phyloP scores from a whole-genome alignment of 2,888 invertebrate genomes.

The Gasteruption jaculator region DNA sequence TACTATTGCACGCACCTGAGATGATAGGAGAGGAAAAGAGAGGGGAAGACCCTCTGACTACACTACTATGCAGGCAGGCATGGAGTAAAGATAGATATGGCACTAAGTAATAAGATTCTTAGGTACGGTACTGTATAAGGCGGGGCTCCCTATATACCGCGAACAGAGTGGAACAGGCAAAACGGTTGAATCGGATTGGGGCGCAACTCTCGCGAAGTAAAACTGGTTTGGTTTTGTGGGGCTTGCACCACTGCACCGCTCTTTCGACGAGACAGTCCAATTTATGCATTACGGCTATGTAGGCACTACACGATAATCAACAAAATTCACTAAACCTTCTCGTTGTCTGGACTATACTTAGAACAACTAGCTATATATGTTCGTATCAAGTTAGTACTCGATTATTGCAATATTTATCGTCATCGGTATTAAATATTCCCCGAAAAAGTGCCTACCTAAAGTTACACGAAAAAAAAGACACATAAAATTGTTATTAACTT shows the following conservation, averaged over 20 bases:
- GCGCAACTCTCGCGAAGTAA: constrained; percentile 37
- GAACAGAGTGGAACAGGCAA: constrained; percentile 42
- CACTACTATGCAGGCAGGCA: constrained; percentile 4
- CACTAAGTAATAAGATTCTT: constrained; percentile 20
- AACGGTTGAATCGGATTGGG: constrained; percentile 47
- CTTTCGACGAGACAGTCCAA: constrained; percentile 50
- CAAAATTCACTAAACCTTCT: constrained; percentile 15
- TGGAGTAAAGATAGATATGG: constrained; percentile 8
- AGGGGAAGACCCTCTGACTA: no score
- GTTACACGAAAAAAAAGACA: no score
- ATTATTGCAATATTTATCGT: no score
- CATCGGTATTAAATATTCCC: no score
- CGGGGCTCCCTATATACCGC: constrained; percentile 40
- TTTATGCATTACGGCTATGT: constrained; percentile 53
- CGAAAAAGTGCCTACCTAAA: no score
- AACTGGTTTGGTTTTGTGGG: constrained; percentile 50
- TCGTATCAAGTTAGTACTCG: constrained; percentile 3
- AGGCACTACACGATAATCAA: constrained; percentile 47
- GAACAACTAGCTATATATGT: constrained; percentile 19
- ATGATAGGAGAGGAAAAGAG: no score
- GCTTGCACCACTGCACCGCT: constrained; percentile 50
- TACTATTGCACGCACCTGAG: no score
- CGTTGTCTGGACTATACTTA: no score
- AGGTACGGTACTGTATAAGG: constrained; percentile 39
- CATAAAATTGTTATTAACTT: no score